Evolutionary conservation across 2,888 invertebrate genomes (phyloP), one percentile per base, ranked within the genome.

Genomic region (Pristionchus mayeri): DNA sequence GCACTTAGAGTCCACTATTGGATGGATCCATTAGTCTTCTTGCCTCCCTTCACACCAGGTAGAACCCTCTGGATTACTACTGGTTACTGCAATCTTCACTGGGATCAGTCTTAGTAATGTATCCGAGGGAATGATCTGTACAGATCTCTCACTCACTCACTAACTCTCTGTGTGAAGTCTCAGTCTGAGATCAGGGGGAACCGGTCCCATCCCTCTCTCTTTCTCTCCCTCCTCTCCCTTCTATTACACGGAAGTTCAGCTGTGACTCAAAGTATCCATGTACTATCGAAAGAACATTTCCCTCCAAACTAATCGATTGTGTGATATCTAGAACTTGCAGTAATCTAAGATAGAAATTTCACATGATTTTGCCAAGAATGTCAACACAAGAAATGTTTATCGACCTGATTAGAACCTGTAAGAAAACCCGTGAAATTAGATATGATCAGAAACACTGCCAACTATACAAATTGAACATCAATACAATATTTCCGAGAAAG

Each of bases 161-260:
- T 37, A 63, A 63, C 63, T 63, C 63, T 63, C 63, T 37, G 71
- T 37, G 71, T 71, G 71, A 71, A 71, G 71, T 71, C 71, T 71
- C 71, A 71, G 71, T 71, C 71, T 71, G 24, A 71, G 71, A 71
- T 71, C 71, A 63, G 71, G 24, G 40, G 71, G 71, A 71, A 71
- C 71, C 71, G 71, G 71, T 71, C 71, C 71, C 71, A 44, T 30
- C 40, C 71, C 71, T 71, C 71, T 71, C 54, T 54, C 71, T 71
- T 44, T 71, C 40, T 44, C 40, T 44, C 40, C 71, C 24, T 54
- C 71, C 71, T 44, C 71, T 30, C 37, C 30, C 71, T 21, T 71
- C 71, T n/a, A 71, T 44, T 24, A 71, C 71, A 71, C 71, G 71
- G 71, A 71, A 71, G 71, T 71, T 71, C 71, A 71, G 40, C 71